Percentiles rank a stretch among this genome's conserved stretches.
Conservation (phyloP, 2,888 invertebrate genomes). For the Agonopterix alstromeriana region DNA sequence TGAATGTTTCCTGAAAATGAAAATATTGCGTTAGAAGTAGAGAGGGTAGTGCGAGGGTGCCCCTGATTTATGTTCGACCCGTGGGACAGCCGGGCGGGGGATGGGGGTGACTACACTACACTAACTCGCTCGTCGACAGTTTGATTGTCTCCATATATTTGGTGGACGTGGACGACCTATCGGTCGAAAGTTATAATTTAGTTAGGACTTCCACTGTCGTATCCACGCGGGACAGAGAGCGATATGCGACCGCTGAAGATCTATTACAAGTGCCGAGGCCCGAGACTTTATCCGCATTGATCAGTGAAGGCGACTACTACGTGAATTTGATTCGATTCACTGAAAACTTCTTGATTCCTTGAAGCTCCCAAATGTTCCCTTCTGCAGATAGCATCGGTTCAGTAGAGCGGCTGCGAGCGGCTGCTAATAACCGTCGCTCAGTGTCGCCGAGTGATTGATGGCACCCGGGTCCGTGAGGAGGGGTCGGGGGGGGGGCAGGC, state of each 20-base stretch:
- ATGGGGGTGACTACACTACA: neutral
- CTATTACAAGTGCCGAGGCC: too few species aligned
- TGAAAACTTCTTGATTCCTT: too few species aligned
- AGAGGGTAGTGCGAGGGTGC: neutral
- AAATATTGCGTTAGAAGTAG: neutral
- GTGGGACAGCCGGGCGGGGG: neutral
- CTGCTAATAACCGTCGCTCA: neutral
- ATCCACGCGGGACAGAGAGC: too few species aligned
- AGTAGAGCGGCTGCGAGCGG: neutral
- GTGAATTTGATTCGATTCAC: too few species aligned
- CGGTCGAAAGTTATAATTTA: too few species aligned
- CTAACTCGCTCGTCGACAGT: neutral
- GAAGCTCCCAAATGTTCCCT: too few species aligned
- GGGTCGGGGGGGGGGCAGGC: too few species aligned
- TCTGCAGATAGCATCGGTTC: neutral
- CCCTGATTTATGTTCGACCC: neutral
- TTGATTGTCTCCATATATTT: neutral
- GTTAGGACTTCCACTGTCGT: too few species aligned
- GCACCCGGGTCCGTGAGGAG: neutral
- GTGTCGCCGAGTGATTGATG: neutral
- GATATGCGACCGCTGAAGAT: too few species aligned
- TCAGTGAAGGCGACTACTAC: too few species aligned
- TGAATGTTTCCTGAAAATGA: neutral
- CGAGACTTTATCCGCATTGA: too few species aligned
- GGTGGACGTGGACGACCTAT: too few species aligned